Evolutionary conservation across 2,888 invertebrate genomes (phyloP).

Genomic region (Hyles lineata): DNA sequence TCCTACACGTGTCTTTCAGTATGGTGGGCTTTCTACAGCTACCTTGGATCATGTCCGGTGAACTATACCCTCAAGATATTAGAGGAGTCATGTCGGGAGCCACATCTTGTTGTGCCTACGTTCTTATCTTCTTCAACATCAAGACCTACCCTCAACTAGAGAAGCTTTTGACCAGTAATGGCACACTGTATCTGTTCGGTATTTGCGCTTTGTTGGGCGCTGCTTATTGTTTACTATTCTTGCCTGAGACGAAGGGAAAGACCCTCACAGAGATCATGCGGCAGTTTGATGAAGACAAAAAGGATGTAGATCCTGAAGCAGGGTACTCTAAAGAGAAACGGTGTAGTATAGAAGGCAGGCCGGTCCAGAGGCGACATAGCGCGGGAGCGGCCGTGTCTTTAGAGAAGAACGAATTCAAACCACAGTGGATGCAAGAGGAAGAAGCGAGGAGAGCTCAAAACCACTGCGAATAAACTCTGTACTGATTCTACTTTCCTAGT

Average conservation of each 20-base stretch:
- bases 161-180: constrained; percentile 83
- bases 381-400: constrained; percentile 72
- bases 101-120: constrained; percentile 88
- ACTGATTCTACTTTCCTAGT: constrained; percentile 48
- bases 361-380: constrained; percentile 75
- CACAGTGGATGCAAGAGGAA: constrained; percentile 60
- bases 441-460: constrained; percentile 50
- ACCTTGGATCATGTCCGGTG: constrained; percentile 91
- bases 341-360: constrained; percentile 55
- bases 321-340: constrained; percentile 62
- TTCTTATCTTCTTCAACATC: constrained; percentile 88
- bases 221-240: constrained; percentile 84
- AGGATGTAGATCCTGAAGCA: constrained; percentile 66
- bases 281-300: constrained; percentile 81
- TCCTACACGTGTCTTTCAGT: constrained; percentile 88
- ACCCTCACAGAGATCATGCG: constrained; percentile 88
- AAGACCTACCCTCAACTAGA: constrained; percentile 88
- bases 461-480: constrained; percentile 43
- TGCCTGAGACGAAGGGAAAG: constrained; percentile 89
- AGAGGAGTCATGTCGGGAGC: constrained; percentile 89
- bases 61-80: constrained; percentile 88
- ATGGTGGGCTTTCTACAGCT: constrained; percentile 90
- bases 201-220: constrained; percentile 86
- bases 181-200: constrained; percentile 87
- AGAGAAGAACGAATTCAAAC: constrained; percentile 65